A percentile compares a stretch with the other conserved stretches of the same genome.
phyloP scores from a whole-genome alignment of 1,140 invertebrate genomes.

The Trissolcus basalis region DNA sequence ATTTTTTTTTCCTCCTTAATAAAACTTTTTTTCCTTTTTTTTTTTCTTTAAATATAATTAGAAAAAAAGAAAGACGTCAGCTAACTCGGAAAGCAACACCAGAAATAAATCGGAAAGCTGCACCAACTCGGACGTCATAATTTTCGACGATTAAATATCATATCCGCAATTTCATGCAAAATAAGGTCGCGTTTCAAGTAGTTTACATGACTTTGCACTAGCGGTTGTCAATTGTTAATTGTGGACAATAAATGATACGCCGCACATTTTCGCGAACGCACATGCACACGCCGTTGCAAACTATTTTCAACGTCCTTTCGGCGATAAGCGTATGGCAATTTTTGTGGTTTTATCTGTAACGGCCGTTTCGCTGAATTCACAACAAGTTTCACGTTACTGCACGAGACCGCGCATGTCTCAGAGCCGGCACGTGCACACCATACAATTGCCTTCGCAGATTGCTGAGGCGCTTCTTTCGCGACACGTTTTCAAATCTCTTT shows the following conservation, averaged over 20 bases:
- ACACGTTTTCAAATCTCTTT: no score
- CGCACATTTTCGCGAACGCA: no score
- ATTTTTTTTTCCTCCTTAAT: background rate
- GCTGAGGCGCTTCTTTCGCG: no score
- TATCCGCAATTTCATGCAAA: constrained; percentile 10
- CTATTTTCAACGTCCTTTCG: no score
- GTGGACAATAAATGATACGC: no score
- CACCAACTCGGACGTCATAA: background rate
- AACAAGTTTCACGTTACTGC: constrained; percentile 21
- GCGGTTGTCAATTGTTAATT: constrained; percentile 7
- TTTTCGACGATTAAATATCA: constrained; percentile 6
- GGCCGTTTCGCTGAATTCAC: constrained; percentile 19
- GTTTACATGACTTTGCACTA: constrained; percentile 25
- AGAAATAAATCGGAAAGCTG: no score
- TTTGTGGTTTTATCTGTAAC: background rate
- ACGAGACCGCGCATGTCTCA: constrained; percentile 32
- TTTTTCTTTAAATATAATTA: no score
- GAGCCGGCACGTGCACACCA: constrained; percentile 21
- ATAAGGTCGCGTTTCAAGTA: constrained; percentile 4
- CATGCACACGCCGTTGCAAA: no score
- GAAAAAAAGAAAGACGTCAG: no score
- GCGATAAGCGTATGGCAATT: background rate
- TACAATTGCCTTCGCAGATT: no score
- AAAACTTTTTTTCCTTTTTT: no score
- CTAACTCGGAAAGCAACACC: no score